phyloP scores from a whole-genome alignment of 2,888 invertebrate genomes.

The Eristalis arbustorum region DNA sequence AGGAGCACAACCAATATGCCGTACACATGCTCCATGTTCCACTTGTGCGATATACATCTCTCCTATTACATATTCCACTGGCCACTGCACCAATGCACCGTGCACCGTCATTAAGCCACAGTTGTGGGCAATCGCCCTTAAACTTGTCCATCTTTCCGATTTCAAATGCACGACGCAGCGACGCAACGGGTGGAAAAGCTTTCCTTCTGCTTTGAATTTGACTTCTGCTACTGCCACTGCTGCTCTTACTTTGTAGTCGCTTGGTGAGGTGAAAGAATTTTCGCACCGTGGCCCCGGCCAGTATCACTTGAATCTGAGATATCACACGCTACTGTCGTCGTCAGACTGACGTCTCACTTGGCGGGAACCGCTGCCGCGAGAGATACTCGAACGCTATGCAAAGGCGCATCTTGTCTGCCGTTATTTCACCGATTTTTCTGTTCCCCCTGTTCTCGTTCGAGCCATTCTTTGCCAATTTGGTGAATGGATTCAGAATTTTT shows the following conservation, averaged over 20 bases:
- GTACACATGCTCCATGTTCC: slow-evolving; percentile 54
- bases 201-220: slow-evolving; percentile 9
- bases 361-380: slow-evolving; percentile 8
- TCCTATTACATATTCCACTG: slow-evolving; percentile 57
- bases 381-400: slow-evolving; percentile 56
- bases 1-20: slow-evolving; percentile 5
- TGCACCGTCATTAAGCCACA: slow-evolving; percentile 14
- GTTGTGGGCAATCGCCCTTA: slow-evolving; percentile 53
- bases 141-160: slow-evolving; percentile 51
- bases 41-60: slow-evolving; percentile 52
- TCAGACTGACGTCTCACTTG: slow-evolving; percentile 63
- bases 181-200: slow-evolving; percentile 29
- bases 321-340: slow-evolving; percentile 54
- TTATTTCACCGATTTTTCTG: slow-evolving; percentile 68
- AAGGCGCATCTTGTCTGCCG: slow-evolving; percentile 65
- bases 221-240: neutral
- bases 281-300: neutral
- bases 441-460: slow-evolving; percentile 15
- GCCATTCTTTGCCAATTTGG: slow-evolving; percentile 54
- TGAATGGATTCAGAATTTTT: slow-evolving; percentile 54
- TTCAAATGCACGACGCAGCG: slow-evolving; percentile 50
- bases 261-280: neutral
- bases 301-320: slow-evolving; percentile 32
- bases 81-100: slow-evolving; percentile 44
- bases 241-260: neutral